Base-by-base conservation (phyloP, 2,113 vertebrate species). In the Nothoprocta perdicaria region DNA sequence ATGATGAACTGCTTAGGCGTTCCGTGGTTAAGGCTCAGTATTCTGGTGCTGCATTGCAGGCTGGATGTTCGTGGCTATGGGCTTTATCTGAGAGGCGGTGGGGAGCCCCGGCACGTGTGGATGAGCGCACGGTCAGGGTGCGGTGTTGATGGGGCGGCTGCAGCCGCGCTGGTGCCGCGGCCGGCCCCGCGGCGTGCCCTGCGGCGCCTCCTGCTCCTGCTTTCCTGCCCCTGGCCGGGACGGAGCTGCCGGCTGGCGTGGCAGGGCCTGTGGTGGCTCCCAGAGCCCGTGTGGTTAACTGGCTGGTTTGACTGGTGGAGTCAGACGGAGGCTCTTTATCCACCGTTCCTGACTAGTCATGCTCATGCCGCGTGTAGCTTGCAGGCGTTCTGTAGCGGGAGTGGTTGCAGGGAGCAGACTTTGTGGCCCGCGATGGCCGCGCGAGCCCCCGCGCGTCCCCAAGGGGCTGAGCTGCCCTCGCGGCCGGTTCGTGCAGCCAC, bases 201-300 rank as follows among this genome's bases (percentile, higher is more conserved):
- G 35, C 35, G 35, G 35, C 35, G 8, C 35, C 35, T n/a, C n/a
- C n/a, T n/a, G n/a, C n/a, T 38, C 35, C 35, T 38, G 35, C 35
- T 38, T 38, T 38, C 35, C 35, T 38, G 1, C 3, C 23, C 55
- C 38, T n/a, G 22, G 50, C 66, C 57, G 35, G 74, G 52, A 87
- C 76, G 60, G 4, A 41, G 35, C 50, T 67, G 75, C 69, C 57
- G 80, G 84, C 60, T 86, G 29, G 67, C 5, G 21, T 21, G 48
- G 31, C 33, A 68, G 0, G 5, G 8, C 0, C 66, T 45, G 21
- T 21, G 1, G 53, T 33, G 77, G 23, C 58, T 72, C 65, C 45
- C 80, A 78, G 48, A 79, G 69, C 17, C 45, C 19, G 17, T 15
- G 18, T 38, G 1, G 15, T 46, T 18, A 29, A 9, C 14, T 62